Evolutionary conservation across 2,113 vertebrate genomes (phyloP).

Genomic region (Aptenodytes patagonicus): DNA sequence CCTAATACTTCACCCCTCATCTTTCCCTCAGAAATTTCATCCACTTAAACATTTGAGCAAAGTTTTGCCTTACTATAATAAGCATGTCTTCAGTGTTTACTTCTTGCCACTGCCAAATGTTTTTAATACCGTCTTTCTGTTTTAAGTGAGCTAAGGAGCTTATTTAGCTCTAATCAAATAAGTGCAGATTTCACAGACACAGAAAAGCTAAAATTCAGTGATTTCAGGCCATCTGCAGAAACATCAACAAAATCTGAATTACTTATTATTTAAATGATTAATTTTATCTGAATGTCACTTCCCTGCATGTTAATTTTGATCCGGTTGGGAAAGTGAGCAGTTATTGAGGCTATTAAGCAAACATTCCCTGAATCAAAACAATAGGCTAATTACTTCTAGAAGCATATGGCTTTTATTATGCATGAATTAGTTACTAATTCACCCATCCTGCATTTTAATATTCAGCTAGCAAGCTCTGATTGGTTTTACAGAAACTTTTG

Average conservation of each 20-base stretch:
- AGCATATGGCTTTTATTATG: not conserved
- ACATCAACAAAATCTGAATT: not conserved
- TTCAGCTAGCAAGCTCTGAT: not conserved
- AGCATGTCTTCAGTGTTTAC: not conserved
- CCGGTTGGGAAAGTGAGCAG: not conserved
- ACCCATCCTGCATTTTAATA: not conserved
- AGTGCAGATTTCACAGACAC: not conserved
- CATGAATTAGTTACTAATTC: constrained; percentile 12
- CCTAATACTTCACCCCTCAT: not conserved
- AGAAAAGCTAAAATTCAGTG: not conserved
- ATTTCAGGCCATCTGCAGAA: not conserved
- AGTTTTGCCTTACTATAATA: not conserved
- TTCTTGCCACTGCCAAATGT: not conserved
- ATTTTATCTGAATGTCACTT: not conserved
- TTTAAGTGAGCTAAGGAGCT: not conserved
- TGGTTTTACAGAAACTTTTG: constrained; percentile 13
- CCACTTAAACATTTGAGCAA: not conserved
- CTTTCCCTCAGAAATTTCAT: not conserved
- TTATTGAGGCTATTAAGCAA: constrained; percentile 22
- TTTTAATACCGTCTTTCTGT: not conserved
- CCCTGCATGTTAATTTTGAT: not conserved
- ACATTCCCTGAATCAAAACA: not conserved
- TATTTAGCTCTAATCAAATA: not conserved
- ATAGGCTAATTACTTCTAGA: constrained; percentile 14
- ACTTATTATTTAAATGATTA: not conserved